These are phyloP conservation scores for Lates japonicus DNA, from an alignment of 2,797 vertebrate genomes.

Conservation along the genomic window DNA sequence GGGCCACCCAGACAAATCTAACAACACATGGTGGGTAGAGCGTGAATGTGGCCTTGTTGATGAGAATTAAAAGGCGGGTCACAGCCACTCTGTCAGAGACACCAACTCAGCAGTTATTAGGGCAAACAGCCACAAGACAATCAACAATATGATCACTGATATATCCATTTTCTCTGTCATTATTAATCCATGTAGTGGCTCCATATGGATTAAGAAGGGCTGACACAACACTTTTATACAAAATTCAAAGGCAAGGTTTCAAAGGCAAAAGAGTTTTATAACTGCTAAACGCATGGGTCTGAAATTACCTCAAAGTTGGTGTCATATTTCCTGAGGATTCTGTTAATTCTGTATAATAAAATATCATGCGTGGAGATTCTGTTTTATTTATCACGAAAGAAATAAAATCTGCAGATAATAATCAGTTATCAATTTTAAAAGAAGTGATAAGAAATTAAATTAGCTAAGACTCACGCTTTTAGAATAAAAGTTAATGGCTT, in stretches of 20 bases:
- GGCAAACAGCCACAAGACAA: slow-evolving; percentile 23
- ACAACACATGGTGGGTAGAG: slow-evolving; percentile 63
- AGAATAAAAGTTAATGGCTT: background rate
- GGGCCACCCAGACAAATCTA: slow-evolving; percentile 70
- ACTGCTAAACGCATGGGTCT: background rate
- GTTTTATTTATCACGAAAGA: background rate
- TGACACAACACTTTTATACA: background rate
- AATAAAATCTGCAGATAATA: background rate
- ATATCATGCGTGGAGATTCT: background rate
- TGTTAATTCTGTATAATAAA: background rate
- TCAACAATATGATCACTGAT: slow-evolving; percentile 34
- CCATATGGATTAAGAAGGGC: background rate
- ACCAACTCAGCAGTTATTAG: slow-evolving; percentile 32
- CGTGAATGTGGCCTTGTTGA: slow-evolving; percentile 66
- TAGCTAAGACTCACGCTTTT: background rate
- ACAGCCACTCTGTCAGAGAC: slow-evolving; percentile 37
- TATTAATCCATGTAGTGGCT: slow-evolving; percentile 2
- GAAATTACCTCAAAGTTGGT: slow-evolving; percentile 17
- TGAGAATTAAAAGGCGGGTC: slow-evolving; percentile 37
- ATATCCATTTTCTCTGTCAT: background rate
- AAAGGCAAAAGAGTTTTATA: background rate
- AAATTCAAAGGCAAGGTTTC: background rate
- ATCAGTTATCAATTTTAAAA: background rate
- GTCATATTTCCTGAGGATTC: background rate
- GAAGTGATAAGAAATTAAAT: background rate